phyloP scores from a whole-genome alignment of 2,797 vertebrate species.

The Eleutherodactylus coqui region DNA sequence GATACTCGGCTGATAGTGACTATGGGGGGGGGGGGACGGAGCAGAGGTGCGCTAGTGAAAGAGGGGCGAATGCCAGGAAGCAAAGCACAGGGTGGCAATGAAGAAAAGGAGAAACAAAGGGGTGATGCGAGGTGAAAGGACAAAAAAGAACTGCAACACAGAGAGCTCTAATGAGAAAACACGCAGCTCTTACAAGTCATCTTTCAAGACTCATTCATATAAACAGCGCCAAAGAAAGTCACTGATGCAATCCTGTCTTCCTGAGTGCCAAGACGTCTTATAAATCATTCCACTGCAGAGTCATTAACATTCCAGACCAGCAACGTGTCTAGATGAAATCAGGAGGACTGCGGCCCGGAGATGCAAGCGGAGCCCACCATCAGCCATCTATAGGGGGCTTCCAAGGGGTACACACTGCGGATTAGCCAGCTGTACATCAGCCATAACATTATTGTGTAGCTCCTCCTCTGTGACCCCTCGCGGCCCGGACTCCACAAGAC shows the following conservation, averaged over 20 bases:
- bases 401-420: no score
- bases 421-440: no score
- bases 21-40: no score
- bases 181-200: background rate
- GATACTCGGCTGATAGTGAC: no score
- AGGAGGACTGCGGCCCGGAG: conserved; percentile 64
- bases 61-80: no score
- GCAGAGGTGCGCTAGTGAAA: no score
- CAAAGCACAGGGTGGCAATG: no score
- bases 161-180: no score
- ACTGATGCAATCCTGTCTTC: conserved; percentile 70
- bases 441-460: no score
- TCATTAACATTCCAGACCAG: conserved; percentile 74
- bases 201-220: conserved; percentile 61
- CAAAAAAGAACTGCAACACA: no score
- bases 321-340: conserved; percentile 65
- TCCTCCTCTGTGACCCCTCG: no score
- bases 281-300: conserved; percentile 71
- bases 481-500: no score
- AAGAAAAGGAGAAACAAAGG: background rate
- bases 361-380: conserved; percentile 15
- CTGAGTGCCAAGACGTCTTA: conserved; percentile 67
- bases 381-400: background rate
- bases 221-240: conserved; percentile 68
- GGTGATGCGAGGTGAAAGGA: background rate